A percentile compares a stretch with the other conserved stretches of the same genome.
Evolutionary conservation across 2,797 vertebrate species (phyloP).

Genomic region (Bucorvus abyssinicus): DNA sequence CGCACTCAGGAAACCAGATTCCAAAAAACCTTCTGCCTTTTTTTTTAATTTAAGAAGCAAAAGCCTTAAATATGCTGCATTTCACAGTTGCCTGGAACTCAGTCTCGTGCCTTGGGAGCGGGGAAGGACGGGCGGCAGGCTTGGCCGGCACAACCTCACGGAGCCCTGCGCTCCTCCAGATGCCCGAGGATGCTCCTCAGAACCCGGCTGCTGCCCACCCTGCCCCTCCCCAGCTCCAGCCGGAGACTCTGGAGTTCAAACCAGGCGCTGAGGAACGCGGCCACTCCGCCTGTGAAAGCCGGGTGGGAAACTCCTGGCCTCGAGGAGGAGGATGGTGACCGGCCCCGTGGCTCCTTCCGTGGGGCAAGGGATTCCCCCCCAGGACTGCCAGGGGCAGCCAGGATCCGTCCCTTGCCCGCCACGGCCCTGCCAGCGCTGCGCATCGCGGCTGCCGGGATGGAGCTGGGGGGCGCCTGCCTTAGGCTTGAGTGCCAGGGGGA

Average conservation of each 20-base stretch:
- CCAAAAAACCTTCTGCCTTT: background rate
- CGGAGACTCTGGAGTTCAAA: background rate
- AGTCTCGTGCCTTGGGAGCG: background rate
- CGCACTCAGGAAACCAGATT: background rate
- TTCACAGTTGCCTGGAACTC: background rate
- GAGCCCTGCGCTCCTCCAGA: background rate
- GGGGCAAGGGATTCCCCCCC: background rate
- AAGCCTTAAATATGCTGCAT: constrained; percentile 47
- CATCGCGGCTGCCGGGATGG: too few relatives aligned
- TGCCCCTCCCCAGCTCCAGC: background rate
- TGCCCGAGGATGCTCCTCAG: background rate
- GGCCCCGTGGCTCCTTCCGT: rapidly evolving
- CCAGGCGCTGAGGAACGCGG: rapidly evolving
- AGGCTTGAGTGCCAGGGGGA: background rate
- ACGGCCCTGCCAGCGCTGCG: rapidly evolving
- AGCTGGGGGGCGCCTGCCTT: background rate
- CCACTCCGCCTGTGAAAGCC: rapidly evolving
- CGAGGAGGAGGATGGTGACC: background rate
- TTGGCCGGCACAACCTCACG: rapidly evolving
- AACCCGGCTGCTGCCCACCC: background rate
- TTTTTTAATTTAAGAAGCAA: background rate
- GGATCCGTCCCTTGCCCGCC: background rate
- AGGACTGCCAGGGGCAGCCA: too few relatives aligned
- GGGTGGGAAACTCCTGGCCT: background rate
- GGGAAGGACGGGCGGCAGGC: background rate